Percentiles rank a stretch among this genome's conserved stretches.
These are phyloP conservation scores for Tiliacea citrago DNA, from an alignment of 2,888 invertebrate species.

Conservation along the genomic window DNA sequence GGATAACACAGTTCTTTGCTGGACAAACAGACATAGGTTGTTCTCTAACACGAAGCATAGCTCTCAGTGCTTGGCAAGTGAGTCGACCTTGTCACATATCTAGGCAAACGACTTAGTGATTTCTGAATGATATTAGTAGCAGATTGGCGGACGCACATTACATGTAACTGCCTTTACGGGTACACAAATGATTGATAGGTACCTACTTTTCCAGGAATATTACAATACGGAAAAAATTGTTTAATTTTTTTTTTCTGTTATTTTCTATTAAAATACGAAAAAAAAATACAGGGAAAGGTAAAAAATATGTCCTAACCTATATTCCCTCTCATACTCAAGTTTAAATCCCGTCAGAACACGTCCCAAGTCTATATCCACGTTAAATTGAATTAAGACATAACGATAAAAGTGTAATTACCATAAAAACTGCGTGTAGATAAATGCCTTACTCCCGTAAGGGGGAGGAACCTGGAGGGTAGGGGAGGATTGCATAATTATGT, in stretches of 20 bases:
- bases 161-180: too few relatives aligned
- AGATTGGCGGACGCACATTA: too few relatives aligned
- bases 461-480: constrained; percentile 32
- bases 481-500: constrained; percentile 69
- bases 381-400: constrained; percentile 86
- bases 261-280: too few relatives aligned
- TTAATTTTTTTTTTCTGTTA: too few relatives aligned
- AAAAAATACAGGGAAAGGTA: too few relatives aligned
- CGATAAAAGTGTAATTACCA: constrained; percentile 87
- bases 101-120: not conserved
- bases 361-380: constrained; percentile 57
- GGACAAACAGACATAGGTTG: not conserved
- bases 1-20: not conserved
- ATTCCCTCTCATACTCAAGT: not conserved
- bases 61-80: not conserved
- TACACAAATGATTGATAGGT: too few relatives aligned
- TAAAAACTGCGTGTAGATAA: constrained; percentile 83
- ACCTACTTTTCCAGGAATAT: too few relatives aligned
- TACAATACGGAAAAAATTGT: too few relatives aligned
- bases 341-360: constrained; percentile 57
- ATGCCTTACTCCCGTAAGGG: constrained; percentile 54
- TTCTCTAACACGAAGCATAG: not conserved
- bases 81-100: not conserved
- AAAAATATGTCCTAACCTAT: too few relatives aligned
- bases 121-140: too few relatives aligned